These are phyloP conservation scores for Bos javanicus DNA, from an alignment of 2,113 vertebrate genomes.

Conservation along the genomic window DNA sequence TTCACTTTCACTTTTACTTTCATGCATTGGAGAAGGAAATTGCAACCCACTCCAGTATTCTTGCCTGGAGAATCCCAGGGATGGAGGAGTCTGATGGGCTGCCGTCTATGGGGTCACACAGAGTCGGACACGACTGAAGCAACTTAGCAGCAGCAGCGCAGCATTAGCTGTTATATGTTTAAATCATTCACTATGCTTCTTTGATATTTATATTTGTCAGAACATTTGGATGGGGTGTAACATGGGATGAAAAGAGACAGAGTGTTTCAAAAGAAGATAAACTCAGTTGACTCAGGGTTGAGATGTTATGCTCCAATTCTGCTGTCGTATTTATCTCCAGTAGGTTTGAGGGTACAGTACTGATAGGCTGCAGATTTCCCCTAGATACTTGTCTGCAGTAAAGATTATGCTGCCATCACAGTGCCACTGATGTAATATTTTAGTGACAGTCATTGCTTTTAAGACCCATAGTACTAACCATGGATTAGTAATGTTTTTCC, in stretches of 20 bases:
- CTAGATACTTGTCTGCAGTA: neutral
- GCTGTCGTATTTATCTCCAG: neutral
- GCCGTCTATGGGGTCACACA: neutral
- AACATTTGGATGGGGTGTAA: neutral
- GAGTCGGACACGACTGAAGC: rapidly evolving
- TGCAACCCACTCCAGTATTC: neutral
- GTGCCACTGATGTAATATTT: neutral
- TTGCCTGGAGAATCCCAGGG: neutral
- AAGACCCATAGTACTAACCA: neutral
- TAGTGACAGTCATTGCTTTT: neutral
- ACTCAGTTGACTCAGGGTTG: neutral
- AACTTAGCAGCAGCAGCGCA: neutral
- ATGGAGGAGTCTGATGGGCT: neutral
- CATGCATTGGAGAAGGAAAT: neutral
- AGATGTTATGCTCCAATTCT: neutral
- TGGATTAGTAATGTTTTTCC: neutral
- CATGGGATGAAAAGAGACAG: neutral
- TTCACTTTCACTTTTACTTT: neutral
- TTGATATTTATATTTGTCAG: neutral
- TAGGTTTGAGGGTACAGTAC: rapidly evolving
- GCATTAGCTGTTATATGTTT: neutral
- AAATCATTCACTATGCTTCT: neutral
- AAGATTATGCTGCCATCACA: neutral
- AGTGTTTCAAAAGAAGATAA: neutral
- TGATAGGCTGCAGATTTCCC: neutral